phyloP scores from a whole-genome alignment of 2,797 vertebrate species.

The Enteromius trimaculatus region DNA sequence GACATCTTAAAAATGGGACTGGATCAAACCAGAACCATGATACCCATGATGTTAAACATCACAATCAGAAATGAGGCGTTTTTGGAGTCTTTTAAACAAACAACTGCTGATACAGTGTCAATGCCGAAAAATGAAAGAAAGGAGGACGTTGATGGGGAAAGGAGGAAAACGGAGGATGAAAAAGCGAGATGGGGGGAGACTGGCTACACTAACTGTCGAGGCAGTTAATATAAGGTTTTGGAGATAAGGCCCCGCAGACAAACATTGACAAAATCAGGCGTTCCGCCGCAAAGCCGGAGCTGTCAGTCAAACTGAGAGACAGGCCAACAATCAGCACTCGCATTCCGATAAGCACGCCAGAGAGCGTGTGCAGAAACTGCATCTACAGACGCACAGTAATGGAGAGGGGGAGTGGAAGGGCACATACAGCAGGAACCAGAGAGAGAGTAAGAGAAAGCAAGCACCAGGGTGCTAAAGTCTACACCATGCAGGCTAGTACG shows the following conservation, averaged over 20 bases:
- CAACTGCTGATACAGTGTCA: neutral
- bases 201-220: constrained; percentile 80
- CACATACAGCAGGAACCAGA: constrained; percentile 8
- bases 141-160: constrained; percentile 62
- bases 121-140: constrained; percentile 14
- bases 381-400: constrained; percentile 72
- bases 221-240: constrained; percentile 83
- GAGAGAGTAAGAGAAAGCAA: neutral
- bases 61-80: neutral
- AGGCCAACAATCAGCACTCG: constrained; percentile 82
- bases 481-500: constrained; percentile 56
- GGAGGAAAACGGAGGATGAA: constrained; percentile 60
- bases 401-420: constrained; percentile 51
- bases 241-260: constrained; percentile 82
- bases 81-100: neutral
- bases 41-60: neutral
- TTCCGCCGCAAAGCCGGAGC: constrained; percentile 77
- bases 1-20: neutral
- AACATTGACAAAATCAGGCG: constrained; percentile 84
- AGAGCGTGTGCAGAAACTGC: constrained; percentile 79
- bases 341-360: constrained; percentile 80
- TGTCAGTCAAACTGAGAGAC: constrained; percentile 84
- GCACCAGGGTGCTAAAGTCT: constrained; percentile 19
- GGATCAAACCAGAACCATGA: neutral
- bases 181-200: constrained; percentile 77